Conservation (phyloP, 2,888 invertebrate species). For the Drosophila fungiperda region DNA sequence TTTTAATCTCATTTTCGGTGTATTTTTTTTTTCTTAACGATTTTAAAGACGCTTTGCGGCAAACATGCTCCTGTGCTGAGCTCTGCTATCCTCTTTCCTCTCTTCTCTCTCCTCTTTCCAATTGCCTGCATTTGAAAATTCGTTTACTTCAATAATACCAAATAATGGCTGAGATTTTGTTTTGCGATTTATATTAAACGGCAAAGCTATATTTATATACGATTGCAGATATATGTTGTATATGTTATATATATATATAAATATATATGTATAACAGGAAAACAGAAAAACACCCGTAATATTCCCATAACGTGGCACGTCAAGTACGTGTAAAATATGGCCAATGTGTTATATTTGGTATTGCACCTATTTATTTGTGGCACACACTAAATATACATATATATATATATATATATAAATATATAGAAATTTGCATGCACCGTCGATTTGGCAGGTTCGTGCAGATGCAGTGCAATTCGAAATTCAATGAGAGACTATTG, state of each 20-base stretch:
- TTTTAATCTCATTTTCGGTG: conserved; percentile 44
- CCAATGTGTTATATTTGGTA: conserved; percentile 15
- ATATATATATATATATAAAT: not conserved
- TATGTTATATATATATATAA: not conserved
- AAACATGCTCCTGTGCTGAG: conserved; percentile 7
- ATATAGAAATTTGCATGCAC: not conserved
- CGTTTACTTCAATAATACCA: conserved; percentile 69
- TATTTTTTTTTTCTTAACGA: conserved; percentile 30
- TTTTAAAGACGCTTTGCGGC: conserved; percentile 60
- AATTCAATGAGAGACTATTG: conserved; percentile 2
- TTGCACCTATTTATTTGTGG: conserved; percentile 22
- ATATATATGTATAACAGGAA: not conserved
- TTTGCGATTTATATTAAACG: conserved; percentile 51
- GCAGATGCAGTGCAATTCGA: conserved; percentile 1
- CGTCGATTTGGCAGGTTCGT: conserved; percentile 4
- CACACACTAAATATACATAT: not conserved
- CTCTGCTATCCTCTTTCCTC: conserved; percentile 1
- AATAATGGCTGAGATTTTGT: conserved; percentile 67
- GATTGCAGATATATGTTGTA: not conserved
- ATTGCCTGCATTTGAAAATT: conserved; percentile 59
- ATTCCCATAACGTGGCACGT: conserved; percentile 8
- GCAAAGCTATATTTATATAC: conserved; percentile 21
- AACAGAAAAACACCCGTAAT: not conserved
- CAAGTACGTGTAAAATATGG: conserved; percentile 16
- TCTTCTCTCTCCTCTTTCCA: conserved; percentile 17